Evolutionary conservation across 2,797 vertebrate genomes (phyloP).

Genomic region (Lemur catta): DNA sequence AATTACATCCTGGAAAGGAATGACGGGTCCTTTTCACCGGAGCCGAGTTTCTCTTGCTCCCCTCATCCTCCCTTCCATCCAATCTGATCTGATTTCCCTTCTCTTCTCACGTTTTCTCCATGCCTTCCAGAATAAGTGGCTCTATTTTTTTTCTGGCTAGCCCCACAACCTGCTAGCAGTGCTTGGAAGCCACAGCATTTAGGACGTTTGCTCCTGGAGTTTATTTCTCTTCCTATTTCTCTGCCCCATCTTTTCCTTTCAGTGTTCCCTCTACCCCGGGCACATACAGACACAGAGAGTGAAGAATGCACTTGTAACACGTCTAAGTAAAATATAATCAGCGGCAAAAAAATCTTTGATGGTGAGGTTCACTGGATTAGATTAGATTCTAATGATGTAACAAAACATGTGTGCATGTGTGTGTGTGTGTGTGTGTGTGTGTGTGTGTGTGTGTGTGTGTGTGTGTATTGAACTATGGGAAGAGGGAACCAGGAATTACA

Average conservation of each 20-base stretch:
- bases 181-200: background rate
- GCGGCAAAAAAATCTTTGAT: background rate
- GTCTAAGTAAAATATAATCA: background rate
- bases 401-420: rapidly evolving
- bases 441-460: no score
- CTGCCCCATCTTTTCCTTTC: background rate
- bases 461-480: no score
- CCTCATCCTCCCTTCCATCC: background rate
- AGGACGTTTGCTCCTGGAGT: background rate
- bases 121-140: background rate
- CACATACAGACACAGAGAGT: background rate
- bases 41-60: background rate
- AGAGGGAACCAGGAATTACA: background rate
- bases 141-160: background rate
- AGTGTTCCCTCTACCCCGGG: background rate
- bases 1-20: background rate
- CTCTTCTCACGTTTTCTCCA: background rate
- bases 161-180: background rate
- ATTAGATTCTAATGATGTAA: background rate
- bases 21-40: background rate
- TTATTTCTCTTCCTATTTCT: background rate
- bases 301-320: background rate
- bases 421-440: no score
- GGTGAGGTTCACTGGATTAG: background rate
- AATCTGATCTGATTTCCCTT: background rate